Base-by-base conservation (phyloP, 1,140 invertebrate species). In the Hormaphis cornu region DNA sequence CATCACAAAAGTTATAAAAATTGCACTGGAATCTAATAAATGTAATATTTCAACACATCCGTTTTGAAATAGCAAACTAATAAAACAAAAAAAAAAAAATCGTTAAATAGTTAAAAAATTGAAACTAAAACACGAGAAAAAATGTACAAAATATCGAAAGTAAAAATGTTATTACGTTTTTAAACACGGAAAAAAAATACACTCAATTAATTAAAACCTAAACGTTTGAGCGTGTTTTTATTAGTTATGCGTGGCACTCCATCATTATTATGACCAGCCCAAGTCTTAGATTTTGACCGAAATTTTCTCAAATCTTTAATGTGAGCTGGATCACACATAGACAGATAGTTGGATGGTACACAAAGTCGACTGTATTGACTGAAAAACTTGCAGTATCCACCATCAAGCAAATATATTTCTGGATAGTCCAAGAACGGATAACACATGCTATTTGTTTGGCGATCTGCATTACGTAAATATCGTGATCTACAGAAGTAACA, bases 361-460 rank as follows among this genome's bases (percentile, higher is more conserved):
- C 95, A 98, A 22, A 91, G 79, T 0, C 83, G 80, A n/a, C 81
- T 79, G 73, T 87, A 84, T 0, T 82, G 79, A 71, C 85, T 81
- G 77, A 84, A 97, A 80, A 99, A 99, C 33, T 84, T 83, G 73
- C 93, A 88, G 80, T 99, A 99, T 4, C 97, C 97, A 1, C 93
- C 92, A 75, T 96, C 87, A 7, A 99, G 82, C 0, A 99, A 79
- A 77, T 99, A 99, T 9, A 97, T 80, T 78, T 99, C 97, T 8
- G 96, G 95, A 81, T 95, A 97, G 74, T 90, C 82, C 0, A 99
- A 80, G 0, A 83, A 81, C 0, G 97, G 97, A 79, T 99, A 99
- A 58, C 82, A 82, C 42, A 90, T 86, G 54, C 86, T 85, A 77
- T 98, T 96, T 4, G 83, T 77, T 50, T 85, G 82, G 1, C 97